Conservation (phyloP, 2,113 vertebrate genomes). For the Corvus cornix region DNA sequence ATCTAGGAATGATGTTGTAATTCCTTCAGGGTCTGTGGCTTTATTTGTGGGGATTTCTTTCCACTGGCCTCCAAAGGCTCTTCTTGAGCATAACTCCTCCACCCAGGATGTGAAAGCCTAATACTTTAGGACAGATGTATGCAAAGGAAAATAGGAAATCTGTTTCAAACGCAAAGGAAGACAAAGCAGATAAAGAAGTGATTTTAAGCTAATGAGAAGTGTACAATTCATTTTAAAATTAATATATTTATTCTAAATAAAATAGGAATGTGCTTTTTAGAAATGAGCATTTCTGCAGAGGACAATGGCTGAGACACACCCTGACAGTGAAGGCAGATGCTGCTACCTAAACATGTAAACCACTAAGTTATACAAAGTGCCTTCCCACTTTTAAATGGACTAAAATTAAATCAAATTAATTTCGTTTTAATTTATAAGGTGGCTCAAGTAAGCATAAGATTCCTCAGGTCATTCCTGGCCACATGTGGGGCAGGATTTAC, state of each 20-base stretch:
- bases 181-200: neutral
- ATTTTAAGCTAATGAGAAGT: neutral
- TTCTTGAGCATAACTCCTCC: neutral
- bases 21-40: neutral
- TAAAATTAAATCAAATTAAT: neutral
- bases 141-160: neutral
- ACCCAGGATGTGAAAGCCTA: neutral
- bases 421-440: neutral
- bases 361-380: neutral
- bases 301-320: neutral
- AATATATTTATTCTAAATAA: neutral
- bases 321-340: neutral
- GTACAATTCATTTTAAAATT: neutral
- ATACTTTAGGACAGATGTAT: neutral
- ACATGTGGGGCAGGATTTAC: slow-evolving; percentile 42
- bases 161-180: neutral
- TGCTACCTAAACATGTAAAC: neutral
- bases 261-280: neutral
- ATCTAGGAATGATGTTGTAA: neutral
- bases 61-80: neutral
- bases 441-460: neutral
- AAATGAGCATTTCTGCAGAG: neutral
- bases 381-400: neutral
- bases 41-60: neutral
- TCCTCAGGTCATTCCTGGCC: slow-evolving; percentile 9